Conservation (phyloP, 64 coral and sea anemone genomes). For the Montipora cactus region DNA sequence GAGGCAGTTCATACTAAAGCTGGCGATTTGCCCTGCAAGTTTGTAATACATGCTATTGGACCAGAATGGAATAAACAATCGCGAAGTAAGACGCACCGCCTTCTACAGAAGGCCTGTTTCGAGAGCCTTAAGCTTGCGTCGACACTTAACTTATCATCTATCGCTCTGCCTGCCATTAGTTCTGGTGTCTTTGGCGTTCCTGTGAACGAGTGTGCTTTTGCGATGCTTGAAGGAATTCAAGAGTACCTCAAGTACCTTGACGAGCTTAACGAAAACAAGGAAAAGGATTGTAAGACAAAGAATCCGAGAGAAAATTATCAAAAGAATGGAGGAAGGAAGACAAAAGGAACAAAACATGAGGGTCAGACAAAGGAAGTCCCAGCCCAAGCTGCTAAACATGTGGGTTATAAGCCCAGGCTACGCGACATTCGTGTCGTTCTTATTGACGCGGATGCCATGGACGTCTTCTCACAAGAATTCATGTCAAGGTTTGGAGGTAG, state of each 20-base stretch:
- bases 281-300: not conserved
- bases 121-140: slow-evolving; percentile 54
- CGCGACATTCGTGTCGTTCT: slow-evolving; percentile 76
- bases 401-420: not conserved
- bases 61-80: slow-evolving; percentile 57
- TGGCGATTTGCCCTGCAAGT: slow-evolving; percentile 70
- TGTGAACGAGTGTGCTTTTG: slow-evolving; percentile 57
- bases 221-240: slow-evolving; percentile 63
- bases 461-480: slow-evolving; percentile 65
- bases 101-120: slow-evolving; percentile 59
- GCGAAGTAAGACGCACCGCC: slow-evolving; percentile 14
- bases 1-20: slow-evolving; percentile 49
- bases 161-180: slow-evolving; percentile 81
- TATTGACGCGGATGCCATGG: slow-evolving; percentile 64
- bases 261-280: not conserved
- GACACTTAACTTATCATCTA: slow-evolving; percentile 46
- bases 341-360: not conserved
- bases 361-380: not conserved
- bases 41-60: slow-evolving; percentile 81
- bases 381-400: not conserved
- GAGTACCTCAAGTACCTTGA: slow-evolving; percentile 32
- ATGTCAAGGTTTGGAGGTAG: slow-evolving; percentile 25
- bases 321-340: not conserved
- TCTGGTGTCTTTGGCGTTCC: slow-evolving; percentile 86
- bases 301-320: not conserved